Evolutionary conservation across 2,888 invertebrate genomes (phyloP).

Genomic region (Rotaria socialis): DNA sequence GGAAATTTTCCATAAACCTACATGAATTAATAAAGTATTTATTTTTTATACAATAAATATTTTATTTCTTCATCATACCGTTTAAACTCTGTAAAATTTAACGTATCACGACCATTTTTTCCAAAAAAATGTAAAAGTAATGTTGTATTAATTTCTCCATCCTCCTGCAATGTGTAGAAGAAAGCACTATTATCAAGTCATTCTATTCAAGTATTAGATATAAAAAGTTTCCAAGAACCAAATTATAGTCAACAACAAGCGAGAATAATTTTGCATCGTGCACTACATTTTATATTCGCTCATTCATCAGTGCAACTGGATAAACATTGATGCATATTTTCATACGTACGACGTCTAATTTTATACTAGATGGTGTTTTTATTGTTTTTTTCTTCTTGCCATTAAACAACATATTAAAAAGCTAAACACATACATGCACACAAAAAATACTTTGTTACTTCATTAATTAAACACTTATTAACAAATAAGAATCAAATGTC

Average conservation of each 20-base stretch:
- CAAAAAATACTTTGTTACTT: neutral
- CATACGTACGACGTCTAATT: neutral
- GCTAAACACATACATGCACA: neutral
- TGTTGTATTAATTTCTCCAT: constrained; percentile 70
- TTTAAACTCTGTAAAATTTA: constrained; percentile 84
- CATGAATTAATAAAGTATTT: constrained; percentile 18
- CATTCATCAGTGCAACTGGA: neutral
- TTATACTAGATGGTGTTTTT: neutral
- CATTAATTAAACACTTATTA: neutral
- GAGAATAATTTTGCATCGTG: neutral
- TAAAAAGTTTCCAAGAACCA: neutral
- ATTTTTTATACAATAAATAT: neutral
- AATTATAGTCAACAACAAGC: neutral
- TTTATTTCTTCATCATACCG: constrained; percentile 58
- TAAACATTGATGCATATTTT: neutral
- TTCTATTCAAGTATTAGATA: no score
- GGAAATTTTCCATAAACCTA: constrained; percentile 89
- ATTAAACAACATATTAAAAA: neutral
- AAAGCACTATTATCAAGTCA: neutral
- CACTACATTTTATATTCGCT: neutral
- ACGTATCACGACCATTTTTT: constrained; percentile 77
- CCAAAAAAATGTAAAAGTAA: constrained; percentile 91
- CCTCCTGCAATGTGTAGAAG: neutral
- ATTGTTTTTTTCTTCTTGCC: neutral
- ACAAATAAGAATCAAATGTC: neutral